Evolutionary conservation across 2,113 vertebrate species (phyloP), one percentile per base, ranked within the genome.

Genomic region (Peucedramus taeniatus): DNA sequence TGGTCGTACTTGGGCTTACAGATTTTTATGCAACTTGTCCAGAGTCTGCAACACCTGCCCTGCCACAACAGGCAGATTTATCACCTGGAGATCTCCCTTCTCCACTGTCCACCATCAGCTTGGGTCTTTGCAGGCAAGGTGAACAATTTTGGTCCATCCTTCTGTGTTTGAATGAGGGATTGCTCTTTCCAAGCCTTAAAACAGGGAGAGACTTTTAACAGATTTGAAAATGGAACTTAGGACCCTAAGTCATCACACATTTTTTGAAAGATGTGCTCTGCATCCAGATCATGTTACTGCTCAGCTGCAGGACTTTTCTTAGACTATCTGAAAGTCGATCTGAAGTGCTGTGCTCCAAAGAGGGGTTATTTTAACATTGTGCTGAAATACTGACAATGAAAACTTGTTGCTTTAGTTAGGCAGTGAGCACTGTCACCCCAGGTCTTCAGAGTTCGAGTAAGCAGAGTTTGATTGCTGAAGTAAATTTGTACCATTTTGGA

Each of bases 241-340:
- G 49, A 69, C 15, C 61, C 74, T 89, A 91, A 90, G 78, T 94
- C 87, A 87, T 79, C 37, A 20, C n/a, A 61, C 45, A 75, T 91
- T 93, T 77, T 95, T 92, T 93, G 69, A 79, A 87, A 90, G 87
- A 71, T 0, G 9, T 90, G 51, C 44, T 94, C 68, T 95, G 33
- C 68, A 89, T 87, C 70, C 42, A 1, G 91, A 82, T 96, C 88
- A 24, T 5, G 24, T 95, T 93, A 79, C 89, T 72, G 87, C 66
- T 95, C 89, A 91, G 74, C 93, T 95, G 78, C 37, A 12, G 50
- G 61, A 78, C 91, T 96, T 97, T 97, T 92, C 77, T 92, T 93
- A 79, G 93, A 18, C 69, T 57, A 33, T 91, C 74, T 87, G 89
- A 93, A 96, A 96, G 30, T 83, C 59, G 81, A 93, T 91, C 63